phyloP scores from a whole-genome alignment of 2,888 invertebrate species.

The Steinernema carpocapsae region DNA sequence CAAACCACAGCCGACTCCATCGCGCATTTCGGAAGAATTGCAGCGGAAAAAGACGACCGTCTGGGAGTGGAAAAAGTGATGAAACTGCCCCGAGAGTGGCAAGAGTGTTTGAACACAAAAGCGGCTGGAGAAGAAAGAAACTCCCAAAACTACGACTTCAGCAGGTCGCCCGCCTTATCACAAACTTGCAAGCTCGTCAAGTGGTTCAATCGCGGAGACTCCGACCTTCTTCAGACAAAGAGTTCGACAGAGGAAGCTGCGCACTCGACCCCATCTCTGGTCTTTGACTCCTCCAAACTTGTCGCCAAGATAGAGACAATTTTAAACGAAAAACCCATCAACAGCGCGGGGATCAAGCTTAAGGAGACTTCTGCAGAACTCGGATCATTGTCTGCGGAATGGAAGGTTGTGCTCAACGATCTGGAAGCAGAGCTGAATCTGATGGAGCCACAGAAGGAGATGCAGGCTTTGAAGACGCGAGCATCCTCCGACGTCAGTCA shows the following conservation, averaged over 20 bases:
- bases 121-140: slow-evolving; percentile 43
- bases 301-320: neutral
- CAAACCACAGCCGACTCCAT: slow-evolving; percentile 8
- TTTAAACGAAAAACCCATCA: neutral
- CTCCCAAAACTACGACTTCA: slow-evolving; percentile 11
- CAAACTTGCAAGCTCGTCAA: neutral
- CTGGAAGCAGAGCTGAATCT: slow-evolving; percentile 54
- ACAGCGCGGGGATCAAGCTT: neutral
- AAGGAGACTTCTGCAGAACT: slow-evolving; percentile 6
- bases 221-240: neutral
- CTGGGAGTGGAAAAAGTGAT: slow-evolving; percentile 47
- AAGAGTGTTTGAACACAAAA: slow-evolving; percentile 46
- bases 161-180: neutral
- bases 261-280: neutral
- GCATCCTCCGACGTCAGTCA: slow-evolving; percentile 42
- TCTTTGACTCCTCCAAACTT: neutral
- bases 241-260: neutral
- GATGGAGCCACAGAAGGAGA: slow-evolving; percentile 50
- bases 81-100: slow-evolving; percentile 48
- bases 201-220: neutral
- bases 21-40: slow-evolving; percentile 46
- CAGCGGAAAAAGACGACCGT: slow-evolving; percentile 51
- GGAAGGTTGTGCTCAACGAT: slow-evolving; percentile 56
- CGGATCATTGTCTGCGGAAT: slow-evolving; percentile 48
- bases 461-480: slow-evolving; percentile 44